A percentile compares a stretch with the other conserved stretches of the same genome.
Evolutionary conservation across 2,797 vertebrate genomes (phyloP).

Genomic region (Mallotus villosus): DNA sequence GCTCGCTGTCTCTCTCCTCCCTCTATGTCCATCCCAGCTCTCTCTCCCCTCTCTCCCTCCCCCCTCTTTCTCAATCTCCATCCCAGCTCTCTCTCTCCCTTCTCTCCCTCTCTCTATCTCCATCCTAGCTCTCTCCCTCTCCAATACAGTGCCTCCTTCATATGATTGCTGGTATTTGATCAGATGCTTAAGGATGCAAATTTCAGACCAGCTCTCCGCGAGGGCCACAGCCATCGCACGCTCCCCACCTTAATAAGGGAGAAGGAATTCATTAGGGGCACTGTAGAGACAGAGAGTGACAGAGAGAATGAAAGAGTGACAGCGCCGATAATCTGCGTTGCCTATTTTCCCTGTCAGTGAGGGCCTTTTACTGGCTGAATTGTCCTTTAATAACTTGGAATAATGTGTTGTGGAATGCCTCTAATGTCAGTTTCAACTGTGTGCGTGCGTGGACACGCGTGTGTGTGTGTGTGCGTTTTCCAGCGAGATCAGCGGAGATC

Average conservation of each 20-base stretch:
- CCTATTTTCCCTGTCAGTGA: too few species aligned
- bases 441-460: not conserved
- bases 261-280: too few species aligned
- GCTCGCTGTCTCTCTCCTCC: not conserved
- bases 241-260: too few species aligned
- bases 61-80: not conserved
- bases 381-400: too few species aligned
- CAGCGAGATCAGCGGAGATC: constrained; percentile 91
- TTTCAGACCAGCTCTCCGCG: constrained; percentile 9
- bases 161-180: not conserved
- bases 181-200: constrained; percentile 23
- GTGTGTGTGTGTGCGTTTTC: constrained; percentile 10
- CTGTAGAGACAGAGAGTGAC: too few species aligned
- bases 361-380: too few species aligned
- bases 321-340: too few species aligned
- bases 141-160: not conserved
- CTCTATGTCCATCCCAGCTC: not conserved
- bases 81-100: not conserved
- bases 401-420: too few species aligned
- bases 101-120: not conserved
- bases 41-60: not conserved
- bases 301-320: too few species aligned
- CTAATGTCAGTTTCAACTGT: not conserved
- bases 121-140: not conserved
- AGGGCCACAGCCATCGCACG: not conserved